Base-by-base conservation (phyloP, 2,888 invertebrate species). In the Arctia plantaginis region DNA sequence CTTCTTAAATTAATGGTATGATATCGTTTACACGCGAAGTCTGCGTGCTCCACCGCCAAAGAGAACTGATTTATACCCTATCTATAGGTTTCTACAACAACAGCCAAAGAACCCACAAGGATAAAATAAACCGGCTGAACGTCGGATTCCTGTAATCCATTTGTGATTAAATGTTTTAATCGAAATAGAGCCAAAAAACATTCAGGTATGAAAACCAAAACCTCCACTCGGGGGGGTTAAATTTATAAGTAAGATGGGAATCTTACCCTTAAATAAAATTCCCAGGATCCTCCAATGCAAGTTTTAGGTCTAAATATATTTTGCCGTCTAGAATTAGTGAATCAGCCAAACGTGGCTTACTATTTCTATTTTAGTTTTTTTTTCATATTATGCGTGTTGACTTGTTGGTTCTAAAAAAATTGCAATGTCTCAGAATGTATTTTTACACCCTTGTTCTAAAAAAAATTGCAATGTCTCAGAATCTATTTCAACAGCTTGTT, bases 1-100 rank as follows among this genome's bases (percentile, higher is more conserved):
- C 82, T 80, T 73, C 74, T 73, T 78, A 85, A 80, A 84, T 82
- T 82, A 82, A 85, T 82, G 74, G 73, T 41, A 44, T 70, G 44
- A 68, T 79, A 80, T 79, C 33, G 69, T 73, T 44, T 74, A 77
- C 80, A 69, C 76, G 74, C 74, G 85, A 75, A 71, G 77, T 30
- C 67, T 62, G 72, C 77, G 85, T 84, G 83, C 20, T 74, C 66
- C 18, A 30, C 62, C 76, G 77, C 69, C 77, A 77, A 77, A 44
- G 74, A 7, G 30, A 39, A 67, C n/a, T 62, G 66, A 27, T 66
- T 55, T 59, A 69, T 67, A 27, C 20, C 51, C 15, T 35, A 35
- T 39, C 64, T 73, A 47, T 55, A 33, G 47, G 35, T 64, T 30
- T 64, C 41, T 27, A 15, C 39, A n/a, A 69, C 51, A 23, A 68